Evolutionary conservation across 2,113 vertebrate genomes (phyloP).

Genomic region (Parus major): DNA sequence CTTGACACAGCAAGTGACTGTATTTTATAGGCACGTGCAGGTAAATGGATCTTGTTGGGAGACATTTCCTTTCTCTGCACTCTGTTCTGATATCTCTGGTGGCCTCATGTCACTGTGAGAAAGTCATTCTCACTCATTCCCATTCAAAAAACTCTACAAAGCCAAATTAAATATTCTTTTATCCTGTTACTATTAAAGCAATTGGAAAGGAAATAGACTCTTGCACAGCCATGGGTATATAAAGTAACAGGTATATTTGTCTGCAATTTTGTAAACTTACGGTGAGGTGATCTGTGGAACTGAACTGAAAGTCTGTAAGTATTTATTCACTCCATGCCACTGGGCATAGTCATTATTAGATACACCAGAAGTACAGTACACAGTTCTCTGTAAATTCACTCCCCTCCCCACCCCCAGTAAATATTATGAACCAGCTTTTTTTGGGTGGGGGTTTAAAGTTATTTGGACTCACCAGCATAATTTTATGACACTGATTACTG

Average conservation of each 20-base stretch:
- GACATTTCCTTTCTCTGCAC: not conserved
- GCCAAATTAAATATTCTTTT: not conserved
- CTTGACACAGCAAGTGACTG: not conserved
- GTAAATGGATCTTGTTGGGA: not conserved
- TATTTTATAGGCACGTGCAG: not conserved
- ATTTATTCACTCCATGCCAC: not conserved
- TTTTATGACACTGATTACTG: conserved; percentile 77
- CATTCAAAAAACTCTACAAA: not conserved
- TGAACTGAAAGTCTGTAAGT: not conserved
- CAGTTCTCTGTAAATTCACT: not conserved
- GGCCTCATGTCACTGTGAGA: not conserved
- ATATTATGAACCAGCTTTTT: not conserved
- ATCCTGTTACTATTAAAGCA: not conserved
- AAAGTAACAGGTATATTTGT: not conserved
- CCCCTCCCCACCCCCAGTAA: not conserved
- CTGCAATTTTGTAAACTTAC: not conserved
- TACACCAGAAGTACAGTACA: not conserved
- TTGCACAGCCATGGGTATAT: not conserved
- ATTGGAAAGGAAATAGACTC: not conserved
- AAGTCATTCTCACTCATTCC: not conserved
- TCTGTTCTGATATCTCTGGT: not conserved
- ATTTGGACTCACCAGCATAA: conserved; percentile 82
- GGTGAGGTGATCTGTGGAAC: not conserved
- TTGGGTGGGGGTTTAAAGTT: not conserved
- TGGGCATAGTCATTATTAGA: not conserved